A percentile compares a stretch with the other conserved stretches of the same genome.
Conservation (phyloP, 2,888 invertebrate genomes). For the Ornithoptera priamus region DNA sequence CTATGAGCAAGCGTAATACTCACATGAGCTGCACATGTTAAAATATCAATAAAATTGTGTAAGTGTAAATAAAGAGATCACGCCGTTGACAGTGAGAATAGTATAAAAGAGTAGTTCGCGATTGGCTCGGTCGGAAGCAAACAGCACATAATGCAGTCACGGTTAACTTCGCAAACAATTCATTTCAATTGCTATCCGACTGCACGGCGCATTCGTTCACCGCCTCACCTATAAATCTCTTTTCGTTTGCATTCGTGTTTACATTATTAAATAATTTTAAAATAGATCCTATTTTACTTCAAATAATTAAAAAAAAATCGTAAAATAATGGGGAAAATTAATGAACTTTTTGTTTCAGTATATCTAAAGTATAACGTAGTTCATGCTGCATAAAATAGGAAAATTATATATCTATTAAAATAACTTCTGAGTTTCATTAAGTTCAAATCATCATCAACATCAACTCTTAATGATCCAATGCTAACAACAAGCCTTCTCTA, state of each 20-base stretch:
- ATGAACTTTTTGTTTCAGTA: no score
- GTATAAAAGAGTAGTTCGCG: slow-evolving; percentile 5
- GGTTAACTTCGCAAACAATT: slow-evolving; percentile 33
- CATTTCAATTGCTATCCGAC: slow-evolving; percentile 31
- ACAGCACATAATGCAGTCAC: slow-evolving; percentile 27
- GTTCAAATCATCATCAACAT: no score
- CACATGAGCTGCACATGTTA: no score
- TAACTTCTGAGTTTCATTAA: no score
- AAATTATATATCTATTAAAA: no score
- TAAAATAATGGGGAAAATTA: no score
- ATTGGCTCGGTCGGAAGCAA: slow-evolving; percentile 15
- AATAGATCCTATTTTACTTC: not conserved
- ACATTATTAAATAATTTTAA: not conserved
- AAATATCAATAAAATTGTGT: no score
- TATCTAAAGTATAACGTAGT: no score
- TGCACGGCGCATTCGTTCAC: slow-evolving; percentile 17
- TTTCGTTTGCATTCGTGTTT: not conserved
- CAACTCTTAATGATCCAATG: no score
- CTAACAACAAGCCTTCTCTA: no score
- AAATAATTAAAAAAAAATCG: not conserved
- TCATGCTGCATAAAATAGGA: no score
- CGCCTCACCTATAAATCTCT: slow-evolving; percentile 6
- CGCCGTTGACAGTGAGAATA: not conserved
- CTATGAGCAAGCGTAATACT: no score
- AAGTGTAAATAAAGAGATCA: not conserved